Percentiles rank a stretch among this genome's conserved stretches.
These are phyloP conservation scores for Pantherophis alleghaniensis DNA, from an alignment of 2,797 vertebrate species.

Conservation along the genomic window DNA sequence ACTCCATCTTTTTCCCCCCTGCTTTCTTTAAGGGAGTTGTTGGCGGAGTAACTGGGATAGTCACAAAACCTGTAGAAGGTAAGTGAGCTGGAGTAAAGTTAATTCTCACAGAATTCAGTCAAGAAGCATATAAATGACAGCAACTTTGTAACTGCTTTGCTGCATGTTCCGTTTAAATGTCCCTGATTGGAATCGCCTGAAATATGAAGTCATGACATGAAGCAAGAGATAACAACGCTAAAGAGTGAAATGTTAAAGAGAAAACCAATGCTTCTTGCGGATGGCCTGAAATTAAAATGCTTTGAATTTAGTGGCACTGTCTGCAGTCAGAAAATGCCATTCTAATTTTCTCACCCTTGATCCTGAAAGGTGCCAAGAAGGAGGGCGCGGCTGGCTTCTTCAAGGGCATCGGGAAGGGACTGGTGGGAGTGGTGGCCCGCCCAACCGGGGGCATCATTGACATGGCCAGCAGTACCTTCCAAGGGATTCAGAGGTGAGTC, in stretches of 20 bases:
- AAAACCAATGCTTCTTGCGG: not conserved
- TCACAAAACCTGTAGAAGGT: constrained; percentile 98
- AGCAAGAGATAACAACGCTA: not conserved
- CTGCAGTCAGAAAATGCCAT: not conserved
- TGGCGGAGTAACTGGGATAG: constrained; percentile 93
- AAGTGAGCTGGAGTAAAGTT: constrained; percentile 23
- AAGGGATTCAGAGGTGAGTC: constrained; percentile 93
- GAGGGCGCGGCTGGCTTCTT: constrained; percentile 97
- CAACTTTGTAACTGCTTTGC: not conserved
- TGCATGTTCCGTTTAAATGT: not conserved
- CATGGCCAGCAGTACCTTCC: constrained; percentile 98
- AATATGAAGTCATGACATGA: not conserved
- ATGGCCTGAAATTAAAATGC: not conserved
- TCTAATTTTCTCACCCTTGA: not conserved
- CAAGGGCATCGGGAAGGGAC: constrained; percentile 94
- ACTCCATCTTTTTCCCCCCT: not conserved
- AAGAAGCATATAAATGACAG: not conserved
- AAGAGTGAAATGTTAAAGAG: not conserved
- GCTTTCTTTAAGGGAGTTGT: constrained; percentile 83
- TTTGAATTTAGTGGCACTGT: not conserved
- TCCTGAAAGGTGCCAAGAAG: constrained; percentile 86
- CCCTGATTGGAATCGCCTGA: not conserved
- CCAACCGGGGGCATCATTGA: constrained; percentile 94
- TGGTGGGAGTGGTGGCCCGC: constrained; percentile 92
- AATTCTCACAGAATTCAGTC: not conserved